phyloP scores from a whole-genome alignment of 2,113 vertebrate genomes.

The Psettodes erumei region DNA sequence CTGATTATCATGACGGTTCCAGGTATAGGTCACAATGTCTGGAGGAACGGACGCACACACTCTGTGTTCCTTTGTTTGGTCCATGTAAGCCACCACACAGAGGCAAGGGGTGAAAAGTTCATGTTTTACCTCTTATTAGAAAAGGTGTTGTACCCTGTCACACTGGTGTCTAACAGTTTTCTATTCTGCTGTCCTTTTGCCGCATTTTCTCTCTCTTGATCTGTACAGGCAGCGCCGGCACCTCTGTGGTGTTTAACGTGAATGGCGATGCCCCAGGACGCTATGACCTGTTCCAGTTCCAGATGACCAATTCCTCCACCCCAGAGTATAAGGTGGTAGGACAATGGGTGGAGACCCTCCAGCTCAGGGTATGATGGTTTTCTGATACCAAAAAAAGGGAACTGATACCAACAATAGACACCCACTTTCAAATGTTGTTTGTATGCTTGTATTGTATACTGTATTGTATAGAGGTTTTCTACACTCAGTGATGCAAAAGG shows the following conservation, averaged over 20 bases:
- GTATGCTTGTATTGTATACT: neutral
- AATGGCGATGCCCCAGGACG: conserved; percentile 82
- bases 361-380: conserved; percentile 73
- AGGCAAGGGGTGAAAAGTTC: conserved; percentile 31
- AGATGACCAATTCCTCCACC: conserved; percentile 76
- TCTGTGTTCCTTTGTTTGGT: conserved; percentile 2
- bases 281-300: conserved; percentile 84
- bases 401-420: neutral
- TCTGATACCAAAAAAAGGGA: neutral
- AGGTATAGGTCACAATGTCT: conserved; percentile 47
- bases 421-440: conserved; percentile 12
- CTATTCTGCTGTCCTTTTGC: neutral
- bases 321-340: conserved; percentile 77
- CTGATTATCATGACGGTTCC: conserved; percentile 37
- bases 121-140: conserved; percentile 2
- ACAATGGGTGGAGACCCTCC: conserved; percentile 81
- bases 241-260: conserved; percentile 80
- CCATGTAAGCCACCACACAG: conserved; percentile 12
- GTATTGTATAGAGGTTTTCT: conserved; percentile 9
- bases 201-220: conserved; percentile 15
- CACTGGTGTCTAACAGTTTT: conserved; percentile 19
- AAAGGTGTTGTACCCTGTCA: conserved; percentile 5
- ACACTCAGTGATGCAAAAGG: neutral
- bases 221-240: conserved; percentile 78
- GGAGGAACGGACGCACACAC: neutral